phyloP scores from a whole-genome alignment of 64 coral and sea anemone species.

The Montipora cactus region DNA sequence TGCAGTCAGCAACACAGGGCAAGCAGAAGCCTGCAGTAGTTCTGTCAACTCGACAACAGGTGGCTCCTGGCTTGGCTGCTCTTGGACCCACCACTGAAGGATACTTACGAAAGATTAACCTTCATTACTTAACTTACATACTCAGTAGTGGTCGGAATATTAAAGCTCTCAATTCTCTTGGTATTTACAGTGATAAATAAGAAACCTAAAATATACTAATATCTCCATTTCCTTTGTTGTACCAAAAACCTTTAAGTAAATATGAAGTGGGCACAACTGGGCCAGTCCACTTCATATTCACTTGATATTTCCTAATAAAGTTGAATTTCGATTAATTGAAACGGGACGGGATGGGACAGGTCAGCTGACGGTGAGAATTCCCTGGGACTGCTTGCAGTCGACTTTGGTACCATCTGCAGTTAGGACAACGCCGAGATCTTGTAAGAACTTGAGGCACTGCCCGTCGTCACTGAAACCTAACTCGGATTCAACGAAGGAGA shows the following conservation, averaged over 20 bases:
- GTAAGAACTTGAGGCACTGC: constrained; percentile 72
- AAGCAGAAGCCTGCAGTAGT: not conserved
- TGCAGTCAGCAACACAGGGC: constrained; percentile 6
- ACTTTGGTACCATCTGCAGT: constrained; percentile 66
- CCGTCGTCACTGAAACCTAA: constrained; percentile 78
- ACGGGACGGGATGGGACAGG: not conserved
- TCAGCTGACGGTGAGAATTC: constrained; percentile 43
- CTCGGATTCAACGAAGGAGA: constrained; percentile 82
- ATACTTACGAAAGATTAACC: constrained; percentile 9
- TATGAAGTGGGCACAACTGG: not conserved
- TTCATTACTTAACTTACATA: not conserved
- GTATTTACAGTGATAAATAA: constrained; percentile 20
- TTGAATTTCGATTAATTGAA: not conserved
- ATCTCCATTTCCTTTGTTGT: not conserved
- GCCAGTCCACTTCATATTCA: constrained; percentile 23
- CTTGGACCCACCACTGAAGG: not conserved
- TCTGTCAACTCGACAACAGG: not conserved
- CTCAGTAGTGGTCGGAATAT: no score
- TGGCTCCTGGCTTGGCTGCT: no score
- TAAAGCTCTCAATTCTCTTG: constrained; percentile 2
- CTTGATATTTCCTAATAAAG: constrained; percentile 28
- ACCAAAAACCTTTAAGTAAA: constrained; percentile 22
- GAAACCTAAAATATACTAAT: constrained; percentile 6
- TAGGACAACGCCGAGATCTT: constrained; percentile 67
- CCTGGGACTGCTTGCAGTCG: constrained; percentile 61